Base-by-base conservation (phyloP, 2,888 invertebrate species). In the Drosophila paramelanica region DNA sequence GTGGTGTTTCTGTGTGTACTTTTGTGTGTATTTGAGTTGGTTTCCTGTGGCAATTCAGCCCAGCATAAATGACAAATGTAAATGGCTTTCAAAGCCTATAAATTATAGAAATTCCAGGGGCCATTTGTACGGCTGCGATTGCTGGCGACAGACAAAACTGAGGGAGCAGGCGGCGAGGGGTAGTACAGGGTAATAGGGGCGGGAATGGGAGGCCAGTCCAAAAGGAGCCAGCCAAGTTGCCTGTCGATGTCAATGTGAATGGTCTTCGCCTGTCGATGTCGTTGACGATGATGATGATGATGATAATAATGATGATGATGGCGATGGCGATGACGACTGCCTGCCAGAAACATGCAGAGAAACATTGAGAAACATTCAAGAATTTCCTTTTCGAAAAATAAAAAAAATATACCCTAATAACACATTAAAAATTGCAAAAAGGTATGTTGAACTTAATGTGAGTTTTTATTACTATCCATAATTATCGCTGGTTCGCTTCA, bases 1-100 rank as follows among this genome's bases (percentile, higher is more conserved):
- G 36, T 36, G 36, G 31, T 31, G 31, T 31, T 36, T 58, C 2
- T 13, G n/a, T 59, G 20, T 49, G 10, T 50, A 11, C 38, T 38
- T 46, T 10, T 51, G n/a, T 46, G 17, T 64, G 31, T 64, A 20
- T 50, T 31, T 57, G 50, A 46, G 36, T 57, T 25, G 39, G 57
- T 51, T 69, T 79, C 66, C 78, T 77, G 75, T 58, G 51, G 60
- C 65, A 61, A 65, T 53, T 53, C 70, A 64, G 66, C 56, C 39
- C 60, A 76, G 78, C 78, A 79, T 77, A 81, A 79, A 79, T 79
- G 79, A 79, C 79, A 79, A 79, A 81, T 81, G 81, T 81, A 80
- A 84, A 84, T 85, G 77, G 71, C 88, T 81, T 86, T 87, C 73
- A 79, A 83, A 72, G 88, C 88, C 82, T 79, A 87, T 87, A 83